phyloP scores from a whole-genome alignment of 1,140 invertebrate genomes.

The Medauroidea extradentata region DNA sequence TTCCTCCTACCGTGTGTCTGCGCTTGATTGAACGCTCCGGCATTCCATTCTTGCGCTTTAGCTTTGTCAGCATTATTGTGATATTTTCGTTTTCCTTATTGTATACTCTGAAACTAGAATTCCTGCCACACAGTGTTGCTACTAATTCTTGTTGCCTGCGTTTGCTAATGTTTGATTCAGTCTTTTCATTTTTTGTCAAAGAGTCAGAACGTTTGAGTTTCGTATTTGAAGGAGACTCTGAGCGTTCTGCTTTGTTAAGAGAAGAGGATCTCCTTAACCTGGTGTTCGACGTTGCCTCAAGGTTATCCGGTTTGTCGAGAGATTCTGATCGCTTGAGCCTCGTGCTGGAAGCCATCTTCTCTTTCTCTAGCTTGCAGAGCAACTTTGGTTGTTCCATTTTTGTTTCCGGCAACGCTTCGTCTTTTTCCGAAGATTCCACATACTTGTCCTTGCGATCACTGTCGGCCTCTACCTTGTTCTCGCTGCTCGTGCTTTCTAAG shows the following conservation, averaged over 20 bases:
- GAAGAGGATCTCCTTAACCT: constrained; percentile 61
- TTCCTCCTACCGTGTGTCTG: constrained; percentile 87
- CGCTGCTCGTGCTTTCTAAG: too few species aligned
- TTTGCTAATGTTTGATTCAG: constrained; percentile 71
- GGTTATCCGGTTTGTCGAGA: constrained; percentile 32
- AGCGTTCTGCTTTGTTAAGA: constrained; percentile 64
- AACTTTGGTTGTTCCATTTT: constrained; percentile 54
- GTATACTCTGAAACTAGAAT: constrained; percentile 20
- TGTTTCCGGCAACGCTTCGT: neutral
- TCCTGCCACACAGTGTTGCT: constrained; percentile 43
- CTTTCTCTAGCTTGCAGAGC: constrained; percentile 47
- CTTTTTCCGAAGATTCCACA: too few species aligned
- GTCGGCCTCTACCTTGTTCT: too few species aligned
- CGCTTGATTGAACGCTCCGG: constrained; percentile 74
- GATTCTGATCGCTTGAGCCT: constrained; percentile 29
- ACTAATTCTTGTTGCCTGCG: constrained; percentile 56
- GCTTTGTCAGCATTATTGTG: constrained; percentile 45
- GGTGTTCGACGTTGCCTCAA: constrained; percentile 23
- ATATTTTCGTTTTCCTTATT: constrained; percentile 20
- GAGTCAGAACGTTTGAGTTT: constrained; percentile 60
- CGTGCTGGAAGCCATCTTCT: constrained; percentile 28
- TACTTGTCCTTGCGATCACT: too few species aligned
- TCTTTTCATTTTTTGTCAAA: constrained; percentile 74
- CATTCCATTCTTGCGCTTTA: constrained; percentile 70
- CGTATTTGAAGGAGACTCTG: constrained; percentile 24